phyloP scores from a whole-genome alignment of 2,113 vertebrate genomes.

The Barbus barbus region DNA sequence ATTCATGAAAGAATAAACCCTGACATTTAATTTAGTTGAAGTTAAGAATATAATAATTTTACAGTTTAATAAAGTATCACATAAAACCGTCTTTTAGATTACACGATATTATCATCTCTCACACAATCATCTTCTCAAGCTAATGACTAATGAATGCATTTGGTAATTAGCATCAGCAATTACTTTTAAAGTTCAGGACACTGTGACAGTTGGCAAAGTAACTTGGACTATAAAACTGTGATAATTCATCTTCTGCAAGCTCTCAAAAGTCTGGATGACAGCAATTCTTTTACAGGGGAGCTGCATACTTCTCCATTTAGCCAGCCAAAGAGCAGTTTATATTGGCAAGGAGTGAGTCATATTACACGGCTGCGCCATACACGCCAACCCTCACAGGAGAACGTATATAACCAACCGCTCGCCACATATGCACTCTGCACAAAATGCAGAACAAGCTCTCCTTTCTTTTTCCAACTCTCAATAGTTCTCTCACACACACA shows the following conservation, averaged over 20 bases:
- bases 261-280: slow-evolving; percentile 52
- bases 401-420: slow-evolving; percentile 44
- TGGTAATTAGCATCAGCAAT: not conserved
- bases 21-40: too few relatives aligned
- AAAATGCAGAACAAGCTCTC: not conserved
- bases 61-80: too few relatives aligned
- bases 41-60: too few relatives aligned
- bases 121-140: too few relatives aligned
- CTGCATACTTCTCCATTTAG: slow-evolving; percentile 56
- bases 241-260: not conserved
- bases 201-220: not conserved
- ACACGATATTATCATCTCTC: not conserved
- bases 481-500: not conserved
- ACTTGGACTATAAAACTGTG: not conserved
- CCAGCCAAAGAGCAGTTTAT: slow-evolving; percentile 71
- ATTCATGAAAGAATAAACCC: too few relatives aligned
- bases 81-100: not conserved
- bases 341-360: slow-evolving; percentile 62
- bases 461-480: not conserved
- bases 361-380: slow-evolving; percentile 9
- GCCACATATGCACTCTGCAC: slow-evolving; percentile 17
- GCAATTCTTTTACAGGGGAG: slow-evolving; percentile 59
- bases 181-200: not conserved
- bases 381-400: slow-evolving; percentile 37
- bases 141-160: not conserved